phyloP scores from a whole-genome alignment of 2,113 vertebrate genomes.

The Paradisaea rubra region DNA sequence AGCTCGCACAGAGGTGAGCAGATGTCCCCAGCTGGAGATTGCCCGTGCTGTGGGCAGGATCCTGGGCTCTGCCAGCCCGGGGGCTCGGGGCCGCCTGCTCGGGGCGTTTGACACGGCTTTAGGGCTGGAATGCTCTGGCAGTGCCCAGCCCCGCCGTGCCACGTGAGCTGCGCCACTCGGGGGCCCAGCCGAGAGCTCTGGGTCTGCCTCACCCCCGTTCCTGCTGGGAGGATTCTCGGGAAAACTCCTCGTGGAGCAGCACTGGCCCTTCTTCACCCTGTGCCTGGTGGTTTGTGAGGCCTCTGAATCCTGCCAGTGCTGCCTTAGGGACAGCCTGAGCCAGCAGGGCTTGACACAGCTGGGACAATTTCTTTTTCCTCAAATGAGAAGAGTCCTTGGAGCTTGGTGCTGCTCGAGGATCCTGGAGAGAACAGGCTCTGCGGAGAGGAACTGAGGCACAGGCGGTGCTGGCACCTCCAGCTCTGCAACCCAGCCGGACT shows the following conservation, averaged over 20 bases:
- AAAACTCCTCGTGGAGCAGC: not conserved
- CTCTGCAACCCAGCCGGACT: not conserved
- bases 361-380: not conserved
- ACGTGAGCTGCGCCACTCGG: not conserved
- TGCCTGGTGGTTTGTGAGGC: not conserved
- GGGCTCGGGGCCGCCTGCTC: not conserved
- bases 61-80: not conserved
- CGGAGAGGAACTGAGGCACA: not conserved
- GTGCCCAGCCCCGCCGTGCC: not conserved
- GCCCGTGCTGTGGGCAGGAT: not conserved
- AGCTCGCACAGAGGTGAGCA: too few relatives aligned
- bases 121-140: not conserved
- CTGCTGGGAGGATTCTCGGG: not conserved
- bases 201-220: not conserved
- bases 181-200: not conserved
- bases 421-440: not conserved
- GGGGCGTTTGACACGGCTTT: not conserved
- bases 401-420: not conserved
- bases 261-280: fast-evolving
- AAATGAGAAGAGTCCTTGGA: not conserved
- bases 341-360: not conserved
- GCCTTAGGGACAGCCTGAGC: not conserved
- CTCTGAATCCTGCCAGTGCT: not conserved
- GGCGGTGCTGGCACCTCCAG: not conserved
- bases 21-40: too few relatives aligned